A percentile compares a stretch with the other conserved stretches of the same genome.
Conservation (phyloP, 1,140 invertebrate genomes). For the Helicoverpa armigera region DNA sequence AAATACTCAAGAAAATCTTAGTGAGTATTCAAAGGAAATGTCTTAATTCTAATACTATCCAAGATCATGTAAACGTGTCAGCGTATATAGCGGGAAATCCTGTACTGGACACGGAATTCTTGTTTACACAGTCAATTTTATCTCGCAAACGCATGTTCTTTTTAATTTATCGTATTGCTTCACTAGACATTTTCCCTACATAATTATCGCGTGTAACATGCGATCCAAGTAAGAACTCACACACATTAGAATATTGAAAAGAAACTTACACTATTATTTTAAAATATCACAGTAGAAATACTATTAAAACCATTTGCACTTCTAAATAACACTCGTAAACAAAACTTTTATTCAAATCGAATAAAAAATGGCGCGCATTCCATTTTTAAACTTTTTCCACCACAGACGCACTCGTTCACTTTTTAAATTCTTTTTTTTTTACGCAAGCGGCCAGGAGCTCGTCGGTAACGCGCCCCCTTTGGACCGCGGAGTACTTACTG, state of each 20-base stretch:
- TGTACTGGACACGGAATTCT: slow-evolving; percentile 18
- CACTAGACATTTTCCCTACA: neutral
- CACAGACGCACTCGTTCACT: slow-evolving; percentile 27
- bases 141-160: slow-evolving; percentile 14
- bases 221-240: neutral
- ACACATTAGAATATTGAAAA: slow-evolving; percentile 2
- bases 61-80: slow-evolving; percentile 26
- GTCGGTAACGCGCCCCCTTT: slow-evolving; percentile 67
- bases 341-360: slow-evolving; percentile 7
- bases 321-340: slow-evolving; percentile 6
- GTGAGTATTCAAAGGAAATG: neutral
- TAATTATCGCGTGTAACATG: neutral
- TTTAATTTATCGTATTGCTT: slow-evolving; percentile 30
- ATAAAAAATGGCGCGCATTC: slow-evolving; percentile 38
- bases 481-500: slow-evolving; percentile 70
- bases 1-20: slow-evolving; percentile 9
- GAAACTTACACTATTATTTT: slow-evolving; percentile 43
- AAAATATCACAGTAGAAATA: slow-evolving; percentile 39
- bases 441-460: slow-evolving; percentile 58
- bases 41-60: slow-evolving; percentile 10
- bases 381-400: slow-evolving; percentile 43
- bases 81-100: slow-evolving; percentile 34
- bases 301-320: slow-evolving; percentile 44
- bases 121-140: slow-evolving; percentile 33
- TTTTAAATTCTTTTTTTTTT: slow-evolving; percentile 56